Evolutionary conservation across 2,113 vertebrate genomes (phyloP).

Genomic region (Rhabdornis inornatus): DNA sequence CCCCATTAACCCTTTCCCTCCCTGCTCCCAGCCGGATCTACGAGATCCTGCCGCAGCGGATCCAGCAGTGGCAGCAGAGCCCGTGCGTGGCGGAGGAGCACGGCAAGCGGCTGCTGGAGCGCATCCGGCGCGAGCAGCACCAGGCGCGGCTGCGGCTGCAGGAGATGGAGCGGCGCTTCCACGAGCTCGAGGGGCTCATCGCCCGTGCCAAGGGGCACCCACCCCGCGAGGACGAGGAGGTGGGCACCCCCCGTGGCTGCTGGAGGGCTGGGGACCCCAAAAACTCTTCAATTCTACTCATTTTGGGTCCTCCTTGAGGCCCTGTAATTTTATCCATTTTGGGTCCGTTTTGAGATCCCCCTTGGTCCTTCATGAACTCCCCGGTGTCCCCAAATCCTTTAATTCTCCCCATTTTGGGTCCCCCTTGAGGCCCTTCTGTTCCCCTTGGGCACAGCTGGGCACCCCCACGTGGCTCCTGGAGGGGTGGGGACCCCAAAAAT

Average conservation of each 20-base stretch:
- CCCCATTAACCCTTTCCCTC: too few relatives aligned
- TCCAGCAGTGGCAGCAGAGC: constrained; percentile 98
- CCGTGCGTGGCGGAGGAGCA: constrained; percentile 94
- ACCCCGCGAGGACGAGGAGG: constrained; percentile 93
- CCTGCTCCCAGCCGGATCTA: constrained; percentile 82
- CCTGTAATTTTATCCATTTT: too few relatives aligned
- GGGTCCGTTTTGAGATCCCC: too few relatives aligned
- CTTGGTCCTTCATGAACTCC: too few relatives aligned
- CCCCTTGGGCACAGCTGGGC: too few relatives aligned
- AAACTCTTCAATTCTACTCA: rapidly evolving
- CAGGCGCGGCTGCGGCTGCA: constrained; percentile 87
- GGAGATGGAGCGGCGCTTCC: constrained; percentile 93
- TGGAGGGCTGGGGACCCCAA: too few relatives aligned
- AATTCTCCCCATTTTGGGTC: neutral
- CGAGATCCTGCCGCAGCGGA: constrained; percentile 93
- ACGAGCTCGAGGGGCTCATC: constrained; percentile 91
- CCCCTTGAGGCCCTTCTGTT: too few relatives aligned
- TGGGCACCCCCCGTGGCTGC: neutral
- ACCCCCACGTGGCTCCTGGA: too few relatives aligned
- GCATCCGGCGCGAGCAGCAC: constrained; percentile 91
- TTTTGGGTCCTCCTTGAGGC: neutral
- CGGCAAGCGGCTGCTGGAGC: constrained; percentile 91
- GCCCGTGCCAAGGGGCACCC: constrained; percentile 93
- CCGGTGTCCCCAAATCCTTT: too few relatives aligned
- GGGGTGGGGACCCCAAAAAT: neutral